phyloP scores from a whole-genome alignment of 2,888 invertebrate species.

The Pyrochroa serraticornis region DNA sequence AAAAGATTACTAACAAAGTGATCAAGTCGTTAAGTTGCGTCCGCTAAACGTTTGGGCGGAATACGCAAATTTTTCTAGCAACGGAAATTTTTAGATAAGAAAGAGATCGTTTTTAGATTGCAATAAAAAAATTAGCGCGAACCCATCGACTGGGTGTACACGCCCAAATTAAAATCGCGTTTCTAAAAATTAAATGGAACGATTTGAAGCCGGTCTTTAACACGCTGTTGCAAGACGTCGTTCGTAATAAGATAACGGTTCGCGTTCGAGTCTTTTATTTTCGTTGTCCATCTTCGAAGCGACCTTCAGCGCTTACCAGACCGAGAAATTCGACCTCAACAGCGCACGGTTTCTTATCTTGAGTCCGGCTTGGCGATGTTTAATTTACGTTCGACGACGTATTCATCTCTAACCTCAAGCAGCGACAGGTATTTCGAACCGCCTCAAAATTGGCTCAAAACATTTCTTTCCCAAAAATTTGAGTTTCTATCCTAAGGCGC shows the following conservation, averaged over 20 bases:
- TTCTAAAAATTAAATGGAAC: conserved; percentile 35
- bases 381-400: too few species aligned
- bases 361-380: conserved; percentile 16
- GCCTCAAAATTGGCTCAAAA: too few species aligned
- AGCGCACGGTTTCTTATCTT: conserved; percentile 33
- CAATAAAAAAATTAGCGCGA: neutral
- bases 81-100: neutral
- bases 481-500: too few species aligned
- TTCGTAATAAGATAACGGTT: conserved; percentile 43
- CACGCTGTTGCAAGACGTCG: conserved; percentile 33
- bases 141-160: neutral
- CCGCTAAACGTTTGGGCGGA: neutral
- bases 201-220: conserved; percentile 26
- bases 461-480: too few species aligned
- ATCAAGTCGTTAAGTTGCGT: conserved; percentile 11
- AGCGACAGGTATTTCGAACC: too few species aligned
- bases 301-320: conserved; percentile 52
- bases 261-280: conserved; percentile 35
- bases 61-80: neutral
- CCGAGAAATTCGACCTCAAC: conserved; percentile 54
- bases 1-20: conserved; percentile 19
- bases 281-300: conserved; percentile 39
- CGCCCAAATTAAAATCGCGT: conserved; percentile 32
- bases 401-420: too few species aligned
- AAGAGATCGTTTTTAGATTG: too few species aligned